Conservation (phyloP, 2,888 invertebrate species). For the Callyntrura sp. region DNA sequence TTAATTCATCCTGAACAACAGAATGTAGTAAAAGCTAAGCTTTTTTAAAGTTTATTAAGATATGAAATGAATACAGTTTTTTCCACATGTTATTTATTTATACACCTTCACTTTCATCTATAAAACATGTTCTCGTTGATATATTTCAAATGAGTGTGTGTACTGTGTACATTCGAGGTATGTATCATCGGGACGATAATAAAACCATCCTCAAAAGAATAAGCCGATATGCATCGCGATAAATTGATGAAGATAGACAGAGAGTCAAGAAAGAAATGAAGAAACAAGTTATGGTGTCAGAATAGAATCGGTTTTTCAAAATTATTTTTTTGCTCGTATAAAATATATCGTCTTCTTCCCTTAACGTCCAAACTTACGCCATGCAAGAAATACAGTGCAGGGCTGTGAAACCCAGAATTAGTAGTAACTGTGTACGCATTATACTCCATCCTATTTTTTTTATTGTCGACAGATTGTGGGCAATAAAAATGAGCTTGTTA, state of each 20-base stretch:
- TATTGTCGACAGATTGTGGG: neutral
- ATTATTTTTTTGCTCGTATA: neutral
- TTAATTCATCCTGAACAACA: constrained; percentile 31
- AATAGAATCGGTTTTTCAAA: constrained; percentile 28
- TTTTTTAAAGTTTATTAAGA: constrained; percentile 5
- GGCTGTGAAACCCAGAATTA: neutral
- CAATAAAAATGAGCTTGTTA: constrained; percentile 34
- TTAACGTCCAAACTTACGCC: too few species aligned
- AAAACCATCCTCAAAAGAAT: constrained; percentile 27
- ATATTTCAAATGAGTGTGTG: neutral
- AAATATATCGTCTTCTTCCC: neutral
- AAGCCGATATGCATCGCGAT: neutral
- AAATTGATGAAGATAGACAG: constrained; percentile 24
- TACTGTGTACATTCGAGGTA: neutral
- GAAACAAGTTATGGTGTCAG: constrained; percentile 50
- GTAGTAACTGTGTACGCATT: neutral
- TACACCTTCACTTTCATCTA: constrained; percentile 60
- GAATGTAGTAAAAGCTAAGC: constrained; percentile 19
- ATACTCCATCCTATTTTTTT: neutral
- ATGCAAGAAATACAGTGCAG: too few species aligned
- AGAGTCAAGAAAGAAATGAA: constrained; percentile 14
- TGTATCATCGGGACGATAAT: neutral
- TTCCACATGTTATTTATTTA: neutral
- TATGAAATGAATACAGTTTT: neutral
- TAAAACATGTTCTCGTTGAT: neutral